A percentile compares a stretch with the other conserved stretches of the same genome.
Evolutionary conservation across 2,113 vertebrate species (phyloP).

Genomic region (Anarrhichthys ocellatus): DNA sequence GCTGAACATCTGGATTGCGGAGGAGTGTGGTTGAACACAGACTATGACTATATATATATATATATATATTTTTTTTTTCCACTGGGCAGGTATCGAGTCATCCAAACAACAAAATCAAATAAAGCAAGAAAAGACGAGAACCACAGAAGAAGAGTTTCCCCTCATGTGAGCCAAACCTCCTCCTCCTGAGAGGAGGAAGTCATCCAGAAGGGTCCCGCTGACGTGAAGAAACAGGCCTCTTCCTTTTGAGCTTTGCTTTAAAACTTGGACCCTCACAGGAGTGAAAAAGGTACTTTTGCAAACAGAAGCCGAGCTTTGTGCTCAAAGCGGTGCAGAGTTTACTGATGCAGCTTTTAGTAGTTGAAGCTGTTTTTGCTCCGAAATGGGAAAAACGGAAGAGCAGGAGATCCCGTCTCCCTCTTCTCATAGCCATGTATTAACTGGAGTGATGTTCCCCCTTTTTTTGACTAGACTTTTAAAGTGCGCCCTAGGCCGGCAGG

Average conservation of each 20-base stretch:
- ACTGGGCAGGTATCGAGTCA: slow-evolving; percentile 40
- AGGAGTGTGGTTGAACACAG: slow-evolving; percentile 22
- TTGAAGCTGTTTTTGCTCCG: slow-evolving; percentile 12
- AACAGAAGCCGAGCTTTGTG: background rate
- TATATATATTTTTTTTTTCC: slow-evolving; percentile 15
- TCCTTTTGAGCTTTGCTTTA: slow-evolving; percentile 25
- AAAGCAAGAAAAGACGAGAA: slow-evolving; percentile 2
- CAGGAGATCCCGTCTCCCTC: background rate
- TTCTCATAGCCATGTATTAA: slow-evolving; percentile 60
- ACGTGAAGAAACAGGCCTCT: background rate
- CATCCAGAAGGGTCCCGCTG: background rate
- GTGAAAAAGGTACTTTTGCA: slow-evolving; percentile 8
- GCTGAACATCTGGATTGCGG: slow-evolving; percentile 61
- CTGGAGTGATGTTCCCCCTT: slow-evolving; percentile 51
- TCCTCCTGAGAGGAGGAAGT: background rate
- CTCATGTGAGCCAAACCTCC: slow-evolving; percentile 26
- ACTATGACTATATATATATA: slow-evolving; percentile 5
- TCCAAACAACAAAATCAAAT: slow-evolving; percentile 31
- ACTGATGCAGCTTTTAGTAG: background rate
- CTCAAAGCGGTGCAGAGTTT: background rate
- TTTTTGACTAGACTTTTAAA: slow-evolving; percentile 51
- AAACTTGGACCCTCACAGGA: slow-evolving; percentile 12
- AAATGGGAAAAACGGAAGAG: slow-evolving; percentile 24
- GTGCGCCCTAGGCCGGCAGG: slow-evolving; percentile 52
- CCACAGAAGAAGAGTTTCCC: background rate